Evolutionary conservation across 2,113 vertebrate species (phyloP), one percentile per base, ranked within the genome.

Genomic region (Montifringilla adamsi): DNA sequence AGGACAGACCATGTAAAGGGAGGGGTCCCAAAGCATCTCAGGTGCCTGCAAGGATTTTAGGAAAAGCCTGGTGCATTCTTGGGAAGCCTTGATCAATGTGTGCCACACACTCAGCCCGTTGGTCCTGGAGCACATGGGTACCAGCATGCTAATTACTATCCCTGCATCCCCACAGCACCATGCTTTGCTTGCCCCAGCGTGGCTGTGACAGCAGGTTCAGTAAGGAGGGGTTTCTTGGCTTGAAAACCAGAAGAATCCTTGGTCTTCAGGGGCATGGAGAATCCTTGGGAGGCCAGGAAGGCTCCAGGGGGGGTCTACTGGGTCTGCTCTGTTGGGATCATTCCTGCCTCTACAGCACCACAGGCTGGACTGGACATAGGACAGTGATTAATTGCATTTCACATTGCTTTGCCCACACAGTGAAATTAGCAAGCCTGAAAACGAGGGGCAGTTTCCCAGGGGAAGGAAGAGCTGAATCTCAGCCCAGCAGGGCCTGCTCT

Each of bases 31-130:
- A 0, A 1, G 3, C 43, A 28, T 14, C 44, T 63, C 55, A 28
- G 35, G 47, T 67, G 22, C 15, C 39, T 58, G 43, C 4, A 59
- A 35, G 33, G 53, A 7, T 86, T 73, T 80, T 60, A 23, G 43
- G 43, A 21, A 79, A 30, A 91, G 35, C 15, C 43, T 70, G 69
- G 23, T 26, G 43, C 22, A 7, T 55, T 69, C 20, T 46, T 43
- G 37, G 47, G 80, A 66, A 56, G 59, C 55, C 2, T 49, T 44
- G 37, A 21, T 49, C 41, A 58, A 2, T 13, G 39, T 58, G 52
- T 49, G 50, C 8, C 28, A 6, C 39, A 8, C 18, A 8, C 0
- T 1, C 52, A 69, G n/a, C 50, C 21, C 0, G 0, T 7, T 1
- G 1, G 17, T 63, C 62, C 70, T 47, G 70, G 58, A 64, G 3